phyloP scores from a whole-genome alignment of 2,113 vertebrate genomes.

The Mixornis gularis region DNA sequence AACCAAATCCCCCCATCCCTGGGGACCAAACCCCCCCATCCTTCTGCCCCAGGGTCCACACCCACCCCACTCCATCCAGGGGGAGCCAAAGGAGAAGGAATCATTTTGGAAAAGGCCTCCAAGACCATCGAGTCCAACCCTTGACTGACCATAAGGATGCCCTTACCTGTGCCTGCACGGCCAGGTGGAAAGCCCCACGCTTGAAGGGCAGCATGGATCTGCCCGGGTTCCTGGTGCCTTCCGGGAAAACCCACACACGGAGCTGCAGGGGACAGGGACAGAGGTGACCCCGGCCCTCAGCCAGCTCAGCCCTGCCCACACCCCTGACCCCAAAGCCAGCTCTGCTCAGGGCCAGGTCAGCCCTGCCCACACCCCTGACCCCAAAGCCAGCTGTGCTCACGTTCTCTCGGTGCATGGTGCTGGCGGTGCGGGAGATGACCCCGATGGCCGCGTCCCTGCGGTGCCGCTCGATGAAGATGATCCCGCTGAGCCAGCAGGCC shows the following conservation, averaged over 20 bases:
- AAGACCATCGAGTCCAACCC: rapidly evolving
- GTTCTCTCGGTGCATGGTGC: conserved; percentile 63
- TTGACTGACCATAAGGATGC: rapidly evolving
- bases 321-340: neutral
- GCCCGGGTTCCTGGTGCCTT: conserved; percentile 75
- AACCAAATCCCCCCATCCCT: neutral
- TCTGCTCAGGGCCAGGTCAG: no score
- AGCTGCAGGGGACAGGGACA: conserved; percentile 34
- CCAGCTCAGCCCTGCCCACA: neutral
- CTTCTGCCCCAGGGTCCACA: rapidly evolving
- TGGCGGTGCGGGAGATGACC: conserved; percentile 67
- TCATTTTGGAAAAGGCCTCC: neutral
- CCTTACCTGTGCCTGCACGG: conserved; percentile 76
- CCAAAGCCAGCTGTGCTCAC: neutral
- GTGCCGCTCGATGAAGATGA: conserved; percentile 77
- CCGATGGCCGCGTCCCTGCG: conserved; percentile 68
- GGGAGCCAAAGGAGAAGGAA: neutral
- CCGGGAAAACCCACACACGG: conserved; percentile 75
- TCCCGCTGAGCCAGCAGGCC: conserved; percentile 74
- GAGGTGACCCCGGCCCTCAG: rapidly evolving
- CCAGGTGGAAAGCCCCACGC: conserved; percentile 78
- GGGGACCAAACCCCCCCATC: neutral
- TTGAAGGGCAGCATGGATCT: conserved; percentile 78
- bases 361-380: neutral
- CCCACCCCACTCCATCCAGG: neutral